Evolutionary conservation across 1,140 invertebrate genomes (phyloP), one percentile per base, ranked within the genome.

Genomic region (Saccostrea echinata): DNA sequence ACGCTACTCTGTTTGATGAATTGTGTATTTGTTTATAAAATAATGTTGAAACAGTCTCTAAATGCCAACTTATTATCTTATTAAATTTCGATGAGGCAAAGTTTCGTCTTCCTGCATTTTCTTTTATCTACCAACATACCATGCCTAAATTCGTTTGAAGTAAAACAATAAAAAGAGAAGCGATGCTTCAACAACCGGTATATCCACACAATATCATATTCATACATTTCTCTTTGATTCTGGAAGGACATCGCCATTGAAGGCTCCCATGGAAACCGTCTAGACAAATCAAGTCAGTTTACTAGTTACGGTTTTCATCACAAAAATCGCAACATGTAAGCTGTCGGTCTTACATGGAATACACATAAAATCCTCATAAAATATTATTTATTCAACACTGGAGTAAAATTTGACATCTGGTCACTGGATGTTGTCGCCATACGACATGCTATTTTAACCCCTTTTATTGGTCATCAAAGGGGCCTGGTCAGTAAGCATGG

Each of bases 381-480:
- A 76, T 76, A 76, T 76, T 76, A 76, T 76, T 76, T 76, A 76
- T 76, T 76, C 68, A 76, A 76, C 68, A 76, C 24, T 27, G 68
- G 68, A 33, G 68, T 33, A 33, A 76, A 76, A 76, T 33, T 64
- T 76, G 68, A 76, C 68, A 76, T 76, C 68, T 76, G 68, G 68
- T 33, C 27, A 76, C 30, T 76, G 68, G 68, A 16, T 27, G 68
- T 30, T 16, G 68, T 30, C 68, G 68, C 68, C 68, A 27, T 16
- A 76, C 68, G 68, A 76, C 27, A 76, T 76, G 68, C 30, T 30
- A 33, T 9, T 33, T 76, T 76, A 76, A 30, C 68, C 68, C 0
- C n/a, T 21, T 76, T 76, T 30, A 30, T 76, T 76, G 27, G 27
- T 30, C 27, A 76, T 76, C 68, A 76, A 76, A 76, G 68, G 68